phyloP scores from a whole-genome alignment of 2,797 vertebrate genomes.

The Ptychadena robeensis region DNA sequence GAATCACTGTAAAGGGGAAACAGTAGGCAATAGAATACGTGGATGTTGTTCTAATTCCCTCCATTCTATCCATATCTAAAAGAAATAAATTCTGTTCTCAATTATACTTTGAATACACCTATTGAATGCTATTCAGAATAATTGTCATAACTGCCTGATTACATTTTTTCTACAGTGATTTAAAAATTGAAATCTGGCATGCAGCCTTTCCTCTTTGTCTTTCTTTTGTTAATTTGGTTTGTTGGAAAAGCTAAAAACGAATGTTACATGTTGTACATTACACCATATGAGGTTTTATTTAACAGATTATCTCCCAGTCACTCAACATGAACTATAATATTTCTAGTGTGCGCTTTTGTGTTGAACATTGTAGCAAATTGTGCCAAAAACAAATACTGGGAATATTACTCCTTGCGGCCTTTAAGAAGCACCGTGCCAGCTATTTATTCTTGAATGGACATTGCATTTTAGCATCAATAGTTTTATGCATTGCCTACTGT shows the following conservation, averaged over 20 bases:
- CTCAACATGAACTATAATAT: not conserved
- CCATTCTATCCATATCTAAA: too few relatives aligned
- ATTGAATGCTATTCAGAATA: not conserved
- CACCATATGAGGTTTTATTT: constrained; percentile 16
- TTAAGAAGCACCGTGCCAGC: constrained; percentile 13
- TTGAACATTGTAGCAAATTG: not conserved
- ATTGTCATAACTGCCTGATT: not conserved
- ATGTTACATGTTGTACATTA: constrained; percentile 10
- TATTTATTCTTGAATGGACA: constrained; percentile 39
- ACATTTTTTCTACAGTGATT: not conserved
- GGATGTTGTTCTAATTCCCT: too few relatives aligned
- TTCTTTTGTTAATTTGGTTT: constrained; percentile 6
- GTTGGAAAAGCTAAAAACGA: not conserved
- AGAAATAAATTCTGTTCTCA: too few relatives aligned
- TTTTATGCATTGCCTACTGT: constrained; percentile 30
- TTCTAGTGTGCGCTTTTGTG: not conserved
- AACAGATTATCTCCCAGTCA: constrained; percentile 2
- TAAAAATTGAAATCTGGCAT: not conserved
- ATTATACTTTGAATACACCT: not conserved
- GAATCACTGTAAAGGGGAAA: too few relatives aligned
- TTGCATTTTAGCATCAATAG: constrained; percentile 32
- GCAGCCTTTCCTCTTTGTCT: not conserved
- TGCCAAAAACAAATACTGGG: constrained; percentile 12
- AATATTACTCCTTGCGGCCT: not conserved
- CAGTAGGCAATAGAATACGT: too few relatives aligned